phyloP scores from a whole-genome alignment of 2,113 vertebrate genomes.

The Notechis scutatus region DNA sequence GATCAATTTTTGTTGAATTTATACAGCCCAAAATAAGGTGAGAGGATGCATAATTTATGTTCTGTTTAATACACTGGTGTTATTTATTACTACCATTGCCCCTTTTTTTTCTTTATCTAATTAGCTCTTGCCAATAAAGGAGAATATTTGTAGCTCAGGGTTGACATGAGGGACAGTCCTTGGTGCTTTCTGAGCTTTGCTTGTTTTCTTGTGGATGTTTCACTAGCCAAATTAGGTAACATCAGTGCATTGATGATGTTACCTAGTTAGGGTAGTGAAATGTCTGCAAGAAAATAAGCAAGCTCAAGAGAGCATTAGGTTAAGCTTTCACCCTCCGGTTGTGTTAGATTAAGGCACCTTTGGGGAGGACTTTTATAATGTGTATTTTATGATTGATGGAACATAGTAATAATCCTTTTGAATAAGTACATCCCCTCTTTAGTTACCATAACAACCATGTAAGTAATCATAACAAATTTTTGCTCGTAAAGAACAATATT shows the following conservation, averaged over 20 bases:
- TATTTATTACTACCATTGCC: not conserved
- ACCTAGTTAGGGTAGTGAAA: no score
- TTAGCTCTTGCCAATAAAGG: no score
- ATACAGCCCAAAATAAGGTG: not conserved
- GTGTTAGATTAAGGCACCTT: not conserved
- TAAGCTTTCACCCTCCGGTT: not conserved
- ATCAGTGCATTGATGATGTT: no score
- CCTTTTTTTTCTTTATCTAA: not conserved
- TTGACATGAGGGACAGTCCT: no score
- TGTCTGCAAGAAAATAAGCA: no score
- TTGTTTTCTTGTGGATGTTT: no score
- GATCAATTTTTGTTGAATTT: not conserved
- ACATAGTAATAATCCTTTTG: not conserved
- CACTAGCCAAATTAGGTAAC: no score
- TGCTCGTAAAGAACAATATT: not conserved
- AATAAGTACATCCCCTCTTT: not conserved
- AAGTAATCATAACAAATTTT: not conserved
- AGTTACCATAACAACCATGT: not conserved
- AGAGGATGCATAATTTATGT: not conserved
- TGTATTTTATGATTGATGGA: not conserved
- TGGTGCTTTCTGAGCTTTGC: no score
- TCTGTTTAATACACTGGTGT: not conserved
- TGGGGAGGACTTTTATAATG: not conserved
- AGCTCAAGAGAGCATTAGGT: no score
- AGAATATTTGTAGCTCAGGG: no score